Conservation (phyloP, 2,888 invertebrate genomes). For the Epicampocera succincta region DNA sequence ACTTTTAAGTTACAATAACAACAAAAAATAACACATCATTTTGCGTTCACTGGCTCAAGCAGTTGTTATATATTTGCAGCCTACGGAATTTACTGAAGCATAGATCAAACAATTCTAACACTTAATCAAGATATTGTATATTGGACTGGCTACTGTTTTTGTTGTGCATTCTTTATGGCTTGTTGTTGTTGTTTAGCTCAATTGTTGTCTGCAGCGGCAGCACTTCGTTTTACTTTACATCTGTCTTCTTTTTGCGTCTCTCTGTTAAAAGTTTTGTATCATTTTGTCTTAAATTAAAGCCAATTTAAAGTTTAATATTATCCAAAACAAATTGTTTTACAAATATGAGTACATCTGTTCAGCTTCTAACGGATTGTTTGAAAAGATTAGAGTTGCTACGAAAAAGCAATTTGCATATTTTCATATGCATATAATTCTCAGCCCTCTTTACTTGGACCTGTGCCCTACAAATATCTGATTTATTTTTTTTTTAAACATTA, state of each 20-base stretch:
- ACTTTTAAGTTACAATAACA: background rate
- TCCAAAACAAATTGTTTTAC: slow-evolving; percentile 35
- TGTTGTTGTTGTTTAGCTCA: slow-evolving; percentile 16
- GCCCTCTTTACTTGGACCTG: too few species aligned
- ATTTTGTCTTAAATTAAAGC: slow-evolving; percentile 72
- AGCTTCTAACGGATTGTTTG: background rate
- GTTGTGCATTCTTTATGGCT: slow-evolving; percentile 11
- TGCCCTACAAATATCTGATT: too few species aligned
- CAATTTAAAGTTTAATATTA: slow-evolving; percentile 68
- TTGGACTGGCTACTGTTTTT: background rate
- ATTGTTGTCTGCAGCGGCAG: slow-evolving; percentile 56
- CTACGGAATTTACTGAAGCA: slow-evolving; percentile 75
- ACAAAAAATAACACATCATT: slow-evolving; percentile 57
- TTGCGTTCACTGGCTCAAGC: slow-evolving; percentile 24
- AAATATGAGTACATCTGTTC: slow-evolving; percentile 5
- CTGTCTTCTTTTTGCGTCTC: background rate
- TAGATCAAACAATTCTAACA: slow-evolving; percentile 76
- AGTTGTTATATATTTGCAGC: slow-evolving; percentile 56
- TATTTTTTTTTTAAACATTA: too few species aligned
- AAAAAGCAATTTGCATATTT: too few species aligned
- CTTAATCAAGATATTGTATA: slow-evolving; percentile 64
- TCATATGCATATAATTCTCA: too few species aligned
- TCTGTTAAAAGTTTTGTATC: slow-evolving; percentile 30
- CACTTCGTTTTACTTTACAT: background rate
- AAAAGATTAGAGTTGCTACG: too few species aligned